phyloP scores from a whole-genome alignment of 2,797 vertebrate species.

The Centropyge bicolor region DNA sequence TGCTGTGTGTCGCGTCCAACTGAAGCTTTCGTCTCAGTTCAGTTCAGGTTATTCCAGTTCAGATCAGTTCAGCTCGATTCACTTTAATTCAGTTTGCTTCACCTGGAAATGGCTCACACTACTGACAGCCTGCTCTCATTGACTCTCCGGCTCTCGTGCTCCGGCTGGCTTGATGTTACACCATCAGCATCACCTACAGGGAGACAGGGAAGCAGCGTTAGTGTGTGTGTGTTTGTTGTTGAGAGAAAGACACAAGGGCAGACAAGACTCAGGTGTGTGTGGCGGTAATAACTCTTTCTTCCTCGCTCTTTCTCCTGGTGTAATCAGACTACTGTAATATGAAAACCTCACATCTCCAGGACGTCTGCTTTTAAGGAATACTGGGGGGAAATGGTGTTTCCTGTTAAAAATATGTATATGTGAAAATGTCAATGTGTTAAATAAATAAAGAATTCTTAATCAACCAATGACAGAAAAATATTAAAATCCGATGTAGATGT shows the following conservation, averaged over 20 bases:
- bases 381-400: neutral
- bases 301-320: neutral
- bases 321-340: conserved; percentile 11
- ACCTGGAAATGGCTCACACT: conserved; percentile 48
- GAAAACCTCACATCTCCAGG: conserved; percentile 15
- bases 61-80: conserved; percentile 53
- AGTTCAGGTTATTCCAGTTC: conserved; percentile 54
- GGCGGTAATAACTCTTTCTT: neutral
- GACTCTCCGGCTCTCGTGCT: conserved; percentile 14
- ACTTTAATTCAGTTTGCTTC: conserved; percentile 62
- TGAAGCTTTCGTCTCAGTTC: conserved; percentile 42
- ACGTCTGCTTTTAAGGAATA: conserved; percentile 53
- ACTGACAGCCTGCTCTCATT: conserved; percentile 31
- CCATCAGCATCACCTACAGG: conserved; percentile 59
- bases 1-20: conserved; percentile 8
- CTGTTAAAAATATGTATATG: neutral
- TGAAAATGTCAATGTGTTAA: neutral
- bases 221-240: conserved; percentile 2
- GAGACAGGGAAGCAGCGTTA: conserved; percentile 38
- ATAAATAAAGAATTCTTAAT: conserved; percentile 20
- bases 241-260: conserved; percentile 13
- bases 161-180: conserved; percentile 35
- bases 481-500: conserved; percentile 18
- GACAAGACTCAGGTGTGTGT: neutral
- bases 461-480: conserved; percentile 3